Base-by-base conservation (phyloP, 2,888 invertebrate genomes). In the Cyaniris semiargus region DNA sequence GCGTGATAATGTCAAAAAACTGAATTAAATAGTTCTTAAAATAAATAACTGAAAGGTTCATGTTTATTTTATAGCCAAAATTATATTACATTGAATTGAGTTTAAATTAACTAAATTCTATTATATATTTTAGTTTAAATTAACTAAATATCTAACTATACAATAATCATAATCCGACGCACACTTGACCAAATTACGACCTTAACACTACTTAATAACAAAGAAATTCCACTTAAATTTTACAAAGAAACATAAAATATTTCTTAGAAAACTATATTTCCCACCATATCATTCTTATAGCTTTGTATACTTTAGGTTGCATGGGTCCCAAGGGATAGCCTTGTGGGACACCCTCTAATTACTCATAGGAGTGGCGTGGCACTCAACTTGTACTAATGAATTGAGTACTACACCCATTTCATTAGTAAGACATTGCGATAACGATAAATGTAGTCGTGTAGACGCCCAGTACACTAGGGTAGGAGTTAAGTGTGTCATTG, bases 391-490 rank as follows among this genome's bases (percentile, higher is more conserved):
- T 66, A 27, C 13, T 66, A 66, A 66, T 31, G 18, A 27, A 66
- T 66, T 66, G 27, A 66, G 15, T 23, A 66, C 66, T 66, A 74
- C 74, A 74, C 53, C 74, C 74, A 53, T 53, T 74, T 74, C 74
- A 74, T 74, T 74, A 74, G 74, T 74, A 53, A 53, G 74, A 53
- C 53, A 53, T 48, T 53, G 74, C 74, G 53, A 74, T 74, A 53
- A 74, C 48, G 53, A 74, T 53, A 74, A 74, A 48, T 53, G 27
- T 23, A 48, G 48, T 48, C 71, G 38, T 8, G 71, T 38, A 38
- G 38, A 38, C 31, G 38, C 38, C 38, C 38, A 21, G 34, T 21
- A 34, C 4, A 15, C n/a, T n/a, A 7, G n/a, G 21, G 38, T 21
- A 18, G 4, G 38, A 18, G 18, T 7, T 34, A 70, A 38, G n/a